Percentiles rank a stretch among this genome's conserved stretches.
phyloP scores from a whole-genome alignment of 2,888 invertebrate genomes.

The Hermaeophaga mercurialis region DNA sequence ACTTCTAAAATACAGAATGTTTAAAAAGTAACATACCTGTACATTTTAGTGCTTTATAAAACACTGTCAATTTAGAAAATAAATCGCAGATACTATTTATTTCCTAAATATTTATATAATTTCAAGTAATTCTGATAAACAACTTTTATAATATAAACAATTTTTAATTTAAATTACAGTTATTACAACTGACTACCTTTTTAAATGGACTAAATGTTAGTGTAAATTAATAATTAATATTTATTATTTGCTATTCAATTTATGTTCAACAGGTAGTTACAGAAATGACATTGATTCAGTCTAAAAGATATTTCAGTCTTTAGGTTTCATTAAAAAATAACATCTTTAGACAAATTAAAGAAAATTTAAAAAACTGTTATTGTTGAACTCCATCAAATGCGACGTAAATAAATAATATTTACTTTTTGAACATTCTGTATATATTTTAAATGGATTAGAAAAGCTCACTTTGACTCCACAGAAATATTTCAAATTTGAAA shows the following conservation, averaged over 20 bases:
- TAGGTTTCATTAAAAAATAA: constrained; percentile 13
- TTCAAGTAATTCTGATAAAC: no score
- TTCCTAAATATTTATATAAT: no score
- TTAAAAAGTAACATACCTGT: constrained; percentile 10
- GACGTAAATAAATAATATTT: neutral
- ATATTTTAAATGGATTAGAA: constrained; percentile 5
- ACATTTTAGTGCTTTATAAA: no score
- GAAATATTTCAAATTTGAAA: no score
- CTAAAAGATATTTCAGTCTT: constrained; percentile 17
- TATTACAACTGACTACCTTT: neutral
- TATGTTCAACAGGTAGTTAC: neutral
- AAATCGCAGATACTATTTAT: no score
- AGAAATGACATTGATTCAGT: constrained; percentile 9
- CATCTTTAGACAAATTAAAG: constrained; percentile 12
- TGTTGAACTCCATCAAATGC: constrained; percentile 4
- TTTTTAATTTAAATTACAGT: no score
- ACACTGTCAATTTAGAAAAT: no score
- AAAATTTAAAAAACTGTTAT: constrained; percentile 5
- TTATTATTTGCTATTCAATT: neutral
- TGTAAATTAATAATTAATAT: no score
- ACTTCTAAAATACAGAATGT: constrained; percentile 14
- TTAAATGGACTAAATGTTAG: neutral
- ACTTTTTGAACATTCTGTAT: constrained; percentile 21
- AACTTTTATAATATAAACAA: no score
- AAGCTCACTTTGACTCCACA: constrained; percentile 4